These are phyloP conservation scores for Ifrita kowaldi DNA, from an alignment of 2,113 vertebrate species.

Conservation along the genomic window DNA sequence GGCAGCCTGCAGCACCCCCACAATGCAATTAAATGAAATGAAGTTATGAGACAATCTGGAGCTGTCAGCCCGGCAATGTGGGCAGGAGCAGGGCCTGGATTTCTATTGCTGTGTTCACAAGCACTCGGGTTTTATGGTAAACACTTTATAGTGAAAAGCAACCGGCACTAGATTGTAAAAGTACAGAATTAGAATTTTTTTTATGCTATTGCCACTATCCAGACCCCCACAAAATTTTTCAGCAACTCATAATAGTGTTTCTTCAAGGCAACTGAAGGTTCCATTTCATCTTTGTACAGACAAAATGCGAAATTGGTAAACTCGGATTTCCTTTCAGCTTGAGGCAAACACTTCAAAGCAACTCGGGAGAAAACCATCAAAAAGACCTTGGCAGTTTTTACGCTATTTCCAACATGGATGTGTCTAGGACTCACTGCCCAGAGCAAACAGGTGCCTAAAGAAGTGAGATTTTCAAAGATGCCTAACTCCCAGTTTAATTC, in stretches of 20 bases:
- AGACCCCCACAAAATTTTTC: not conserved
- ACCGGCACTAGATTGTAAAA: not conserved
- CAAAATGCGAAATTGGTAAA: not conserved
- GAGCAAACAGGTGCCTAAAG: not conserved
- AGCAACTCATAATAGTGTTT: not conserved
- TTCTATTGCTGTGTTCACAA: not conserved
- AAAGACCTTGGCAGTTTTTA: not conserved
- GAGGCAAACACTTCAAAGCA: not conserved
- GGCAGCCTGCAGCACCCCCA: not conserved
- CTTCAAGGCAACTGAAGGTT: not conserved
- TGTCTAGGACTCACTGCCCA: not conserved
- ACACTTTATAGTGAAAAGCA: not conserved
- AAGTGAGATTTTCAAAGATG: not conserved
- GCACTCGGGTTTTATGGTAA: not conserved
- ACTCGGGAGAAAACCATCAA: not conserved
- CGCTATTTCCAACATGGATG: not conserved
- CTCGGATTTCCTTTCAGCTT: not conserved
- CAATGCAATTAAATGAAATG: not conserved
- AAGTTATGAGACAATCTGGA: not conserved
- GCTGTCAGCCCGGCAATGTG: not conserved
- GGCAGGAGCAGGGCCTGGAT: not conserved
- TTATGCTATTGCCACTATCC: not conserved
- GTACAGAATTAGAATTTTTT: not conserved
- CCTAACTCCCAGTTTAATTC: not conserved
- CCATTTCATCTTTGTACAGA: not conserved